Conservation (phyloP, 2,113 vertebrate genomes). For the Numenius arquata region DNA sequence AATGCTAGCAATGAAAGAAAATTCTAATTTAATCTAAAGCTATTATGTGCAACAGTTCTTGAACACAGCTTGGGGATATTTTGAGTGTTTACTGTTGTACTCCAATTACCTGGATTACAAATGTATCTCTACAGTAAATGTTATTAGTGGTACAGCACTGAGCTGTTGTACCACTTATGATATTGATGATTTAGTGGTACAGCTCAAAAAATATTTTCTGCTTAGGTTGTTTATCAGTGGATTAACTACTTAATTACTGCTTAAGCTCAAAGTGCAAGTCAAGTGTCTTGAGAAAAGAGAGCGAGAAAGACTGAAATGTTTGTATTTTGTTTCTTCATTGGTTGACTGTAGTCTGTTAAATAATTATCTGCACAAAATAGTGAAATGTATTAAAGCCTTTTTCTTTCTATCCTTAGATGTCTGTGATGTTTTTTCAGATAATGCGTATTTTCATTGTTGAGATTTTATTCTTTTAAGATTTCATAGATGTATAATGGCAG, state of each 20-base stretch:
- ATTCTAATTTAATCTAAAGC: not conserved
- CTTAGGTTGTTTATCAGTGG: not conserved
- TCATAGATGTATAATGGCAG: not conserved
- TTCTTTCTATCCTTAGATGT: not conserved
- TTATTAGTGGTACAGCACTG: not conserved
- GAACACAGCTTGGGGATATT: slow-evolving; percentile 32
- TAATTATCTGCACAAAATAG: not conserved
- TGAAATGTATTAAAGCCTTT: not conserved
- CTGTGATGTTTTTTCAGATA: not conserved
- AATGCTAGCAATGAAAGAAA: slow-evolving; percentile 23
- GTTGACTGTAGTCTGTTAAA: not conserved
- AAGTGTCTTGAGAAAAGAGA: not conserved
- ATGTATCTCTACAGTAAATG: not conserved
- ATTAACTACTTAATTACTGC: not conserved
- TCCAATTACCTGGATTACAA: not conserved
- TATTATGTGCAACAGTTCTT: slow-evolving; percentile 9
- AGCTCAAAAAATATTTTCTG: not conserved
- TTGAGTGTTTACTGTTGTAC: slow-evolving; percentile 29
- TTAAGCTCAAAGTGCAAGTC: not conserved
- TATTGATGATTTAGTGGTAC: not conserved
- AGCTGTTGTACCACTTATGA: not conserved
- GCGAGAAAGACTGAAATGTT: not conserved
- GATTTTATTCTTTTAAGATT: not conserved
- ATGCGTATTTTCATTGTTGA: not conserved
- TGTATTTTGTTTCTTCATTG: not conserved